Percentiles rank a stretch among this genome's conserved stretches.
phyloP scores from a whole-genome alignment of 2,888 invertebrate genomes.

The Palloptera scutellata region DNA sequence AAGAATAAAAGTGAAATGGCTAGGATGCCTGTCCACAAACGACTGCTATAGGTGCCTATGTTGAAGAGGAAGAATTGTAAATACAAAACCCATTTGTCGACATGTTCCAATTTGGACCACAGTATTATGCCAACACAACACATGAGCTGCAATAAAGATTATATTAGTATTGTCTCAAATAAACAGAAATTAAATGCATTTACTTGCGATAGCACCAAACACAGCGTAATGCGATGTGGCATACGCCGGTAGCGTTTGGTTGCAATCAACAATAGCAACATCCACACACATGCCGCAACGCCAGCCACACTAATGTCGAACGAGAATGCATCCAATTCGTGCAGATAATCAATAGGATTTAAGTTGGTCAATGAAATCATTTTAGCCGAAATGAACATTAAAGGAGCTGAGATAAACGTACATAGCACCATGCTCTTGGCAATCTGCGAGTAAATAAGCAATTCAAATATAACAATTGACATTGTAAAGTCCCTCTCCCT shows the following conservation, averaged over 20 bases:
- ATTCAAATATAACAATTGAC: background rate
- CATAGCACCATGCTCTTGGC: slow-evolving; percentile 94
- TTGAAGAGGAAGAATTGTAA: slow-evolving; percentile 80
- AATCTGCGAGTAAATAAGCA: slow-evolving; percentile 68
- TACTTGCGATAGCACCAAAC: slow-evolving; percentile 83
- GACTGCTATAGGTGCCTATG: slow-evolving; percentile 79
- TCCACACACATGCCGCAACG: slow-evolving; percentile 80
- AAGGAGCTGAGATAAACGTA: slow-evolving; percentile 91
- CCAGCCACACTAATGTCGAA: slow-evolving; percentile 86
- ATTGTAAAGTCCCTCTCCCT: background rate
- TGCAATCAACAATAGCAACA: slow-evolving; percentile 75
- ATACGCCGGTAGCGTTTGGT: slow-evolving; percentile 80
- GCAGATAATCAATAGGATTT: slow-evolving; percentile 75
- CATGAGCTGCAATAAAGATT: slow-evolving; percentile 66
- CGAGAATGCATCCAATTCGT: slow-evolving; percentile 79
- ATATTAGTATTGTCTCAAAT: slow-evolving; percentile 1
- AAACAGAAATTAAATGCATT: slow-evolving; percentile 1
- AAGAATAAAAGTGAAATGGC: slow-evolving; percentile 83
- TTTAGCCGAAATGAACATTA: slow-evolving; percentile 95
- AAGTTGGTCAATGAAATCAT: slow-evolving; percentile 83
- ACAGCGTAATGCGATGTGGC: slow-evolving; percentile 84
- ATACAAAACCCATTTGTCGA: slow-evolving; percentile 71
- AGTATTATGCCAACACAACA: slow-evolving; percentile 78
- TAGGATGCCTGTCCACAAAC: slow-evolving; percentile 86
- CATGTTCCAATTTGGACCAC: slow-evolving; percentile 71